Evolutionary conservation across 2,888 invertebrate genomes (phyloP).

Genomic region (Andrena haemorrhoa): DNA sequence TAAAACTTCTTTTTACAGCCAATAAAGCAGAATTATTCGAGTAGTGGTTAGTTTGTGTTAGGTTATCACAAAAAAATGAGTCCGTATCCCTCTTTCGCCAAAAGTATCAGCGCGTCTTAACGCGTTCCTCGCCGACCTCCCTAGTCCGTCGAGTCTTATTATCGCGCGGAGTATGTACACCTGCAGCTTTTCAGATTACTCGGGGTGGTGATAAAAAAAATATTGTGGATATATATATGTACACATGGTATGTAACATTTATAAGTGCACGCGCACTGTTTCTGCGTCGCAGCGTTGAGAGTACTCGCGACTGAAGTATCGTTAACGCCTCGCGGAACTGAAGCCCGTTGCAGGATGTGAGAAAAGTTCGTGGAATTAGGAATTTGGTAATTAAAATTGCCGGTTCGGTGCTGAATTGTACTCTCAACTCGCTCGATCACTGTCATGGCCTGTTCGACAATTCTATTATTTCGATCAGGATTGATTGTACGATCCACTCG

Average conservation of each 20-base stretch:
- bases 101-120: conserved; percentile 16
- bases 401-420: conserved; percentile 11
- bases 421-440: conserved; percentile 36
- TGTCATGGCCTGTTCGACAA: conserved; percentile 16
- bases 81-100: conserved; percentile 29
- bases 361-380: too few relatives aligned
- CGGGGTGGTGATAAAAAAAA: conserved; percentile 57
- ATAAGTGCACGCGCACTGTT: conserved; percentile 41
- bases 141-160: conserved; percentile 37
- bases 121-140: conserved; percentile 29
- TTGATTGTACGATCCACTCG: background rate
- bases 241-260: conserved; percentile 27
- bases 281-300: background rate
- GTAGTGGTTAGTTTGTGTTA: conserved; percentile 66
- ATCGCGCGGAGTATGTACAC: conserved; percentile 46
- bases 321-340: background rate
- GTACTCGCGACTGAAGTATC: conserved; percentile 4
- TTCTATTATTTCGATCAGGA: background rate
- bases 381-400: too few relatives aligned
- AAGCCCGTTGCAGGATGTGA: background rate
- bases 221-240: conserved; percentile 40
- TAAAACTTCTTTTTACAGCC: conserved; percentile 1
- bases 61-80: conserved; percentile 69
- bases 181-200: conserved; percentile 42
- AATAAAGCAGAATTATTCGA: conserved; percentile 49